Evolutionary conservation across 1,140 invertebrate species (phyloP).

Genomic region (Arctopsyche grandis): DNA sequence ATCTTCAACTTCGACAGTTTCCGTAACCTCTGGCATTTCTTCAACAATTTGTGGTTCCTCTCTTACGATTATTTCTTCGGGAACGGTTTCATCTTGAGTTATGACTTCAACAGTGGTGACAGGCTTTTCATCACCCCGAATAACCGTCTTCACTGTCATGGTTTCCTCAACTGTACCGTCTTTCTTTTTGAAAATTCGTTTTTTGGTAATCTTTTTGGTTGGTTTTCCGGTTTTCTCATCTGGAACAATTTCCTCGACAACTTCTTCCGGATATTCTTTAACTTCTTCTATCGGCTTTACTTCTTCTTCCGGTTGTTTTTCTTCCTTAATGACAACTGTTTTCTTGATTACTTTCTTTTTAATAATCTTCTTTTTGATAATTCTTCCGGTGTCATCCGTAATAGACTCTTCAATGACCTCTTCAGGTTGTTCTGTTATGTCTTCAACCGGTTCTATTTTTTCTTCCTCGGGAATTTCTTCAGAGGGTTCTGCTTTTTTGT

Average conservation of each 20-base stretch:
- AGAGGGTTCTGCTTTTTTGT: too few relatives aligned
- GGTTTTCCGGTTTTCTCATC: slow-evolving; percentile 45
- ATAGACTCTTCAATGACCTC: slow-evolving; percentile 30
- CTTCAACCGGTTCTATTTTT: slow-evolving; percentile 9
- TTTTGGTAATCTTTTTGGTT: slow-evolving; percentile 53
- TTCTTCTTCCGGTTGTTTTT: background rate
- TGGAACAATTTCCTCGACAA: slow-evolving; percentile 29
- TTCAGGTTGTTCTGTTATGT: slow-evolving; percentile 25
- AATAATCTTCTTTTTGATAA: slow-evolving; percentile 40
- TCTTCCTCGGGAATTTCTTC: background rate
- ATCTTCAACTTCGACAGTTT: slow-evolving; percentile 25
- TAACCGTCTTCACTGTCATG: slow-evolving; percentile 57
- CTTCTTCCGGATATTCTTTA: slow-evolving; percentile 33
- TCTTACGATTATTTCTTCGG: slow-evolving; percentile 52
- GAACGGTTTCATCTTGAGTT: slow-evolving; percentile 27
- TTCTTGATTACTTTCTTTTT: slow-evolving; percentile 53
- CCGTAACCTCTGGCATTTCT: slow-evolving; percentile 38
- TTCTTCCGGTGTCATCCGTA: slow-evolving; percentile 28
- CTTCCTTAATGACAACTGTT: slow-evolving; percentile 46
- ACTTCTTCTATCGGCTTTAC: slow-evolving; percentile 57
- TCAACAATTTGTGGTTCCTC: slow-evolving; percentile 38
- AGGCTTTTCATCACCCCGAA: slow-evolving; percentile 57
- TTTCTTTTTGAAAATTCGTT: slow-evolving; percentile 45
- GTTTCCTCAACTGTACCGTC: slow-evolving; percentile 42
- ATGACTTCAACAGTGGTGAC: slow-evolving; percentile 56